These are phyloP conservation scores for Limnodromus scolopaceus DNA, from an alignment of 2,797 vertebrate species.

Conservation along the genomic window DNA sequence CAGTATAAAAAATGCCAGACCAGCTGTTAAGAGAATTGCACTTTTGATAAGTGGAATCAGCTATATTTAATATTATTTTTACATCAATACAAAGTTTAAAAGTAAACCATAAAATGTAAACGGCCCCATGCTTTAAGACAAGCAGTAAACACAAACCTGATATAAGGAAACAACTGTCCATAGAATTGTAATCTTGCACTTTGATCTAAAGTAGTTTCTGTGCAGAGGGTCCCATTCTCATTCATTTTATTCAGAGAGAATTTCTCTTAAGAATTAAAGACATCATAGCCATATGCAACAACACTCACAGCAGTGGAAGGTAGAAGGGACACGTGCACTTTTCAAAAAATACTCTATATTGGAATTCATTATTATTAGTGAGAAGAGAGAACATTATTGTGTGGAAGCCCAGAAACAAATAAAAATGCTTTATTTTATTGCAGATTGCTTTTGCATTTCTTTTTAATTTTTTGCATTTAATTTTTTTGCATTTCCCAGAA, in stretches of 20 bases:
- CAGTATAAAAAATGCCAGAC: neutral
- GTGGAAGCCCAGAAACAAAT: neutral
- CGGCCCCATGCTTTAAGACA: neutral
- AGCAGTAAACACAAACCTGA: neutral
- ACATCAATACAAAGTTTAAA: neutral
- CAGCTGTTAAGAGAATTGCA: neutral
- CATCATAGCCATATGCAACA: neutral
- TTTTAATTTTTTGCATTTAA: too few species aligned
- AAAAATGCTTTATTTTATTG: neutral
- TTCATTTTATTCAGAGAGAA: neutral
- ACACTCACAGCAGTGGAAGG: neutral
- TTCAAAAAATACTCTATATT: neutral
- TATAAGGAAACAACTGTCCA: neutral
- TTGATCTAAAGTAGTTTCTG: neutral
- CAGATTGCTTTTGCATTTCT: neutral
- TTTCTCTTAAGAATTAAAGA: neutral
- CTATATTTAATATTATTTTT: neutral
- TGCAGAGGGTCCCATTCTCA: neutral
- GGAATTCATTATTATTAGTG: neutral
- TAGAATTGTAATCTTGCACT: neutral
- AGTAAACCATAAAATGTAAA: neutral
- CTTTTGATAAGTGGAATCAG: neutral
- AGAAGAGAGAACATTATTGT: neutral
- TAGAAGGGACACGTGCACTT: neutral
- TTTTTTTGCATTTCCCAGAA: too few species aligned